Evolutionary conservation across 2,888 invertebrate genomes (phyloP).

Genomic region (Hydrotaea cyrtoneurina): DNA sequence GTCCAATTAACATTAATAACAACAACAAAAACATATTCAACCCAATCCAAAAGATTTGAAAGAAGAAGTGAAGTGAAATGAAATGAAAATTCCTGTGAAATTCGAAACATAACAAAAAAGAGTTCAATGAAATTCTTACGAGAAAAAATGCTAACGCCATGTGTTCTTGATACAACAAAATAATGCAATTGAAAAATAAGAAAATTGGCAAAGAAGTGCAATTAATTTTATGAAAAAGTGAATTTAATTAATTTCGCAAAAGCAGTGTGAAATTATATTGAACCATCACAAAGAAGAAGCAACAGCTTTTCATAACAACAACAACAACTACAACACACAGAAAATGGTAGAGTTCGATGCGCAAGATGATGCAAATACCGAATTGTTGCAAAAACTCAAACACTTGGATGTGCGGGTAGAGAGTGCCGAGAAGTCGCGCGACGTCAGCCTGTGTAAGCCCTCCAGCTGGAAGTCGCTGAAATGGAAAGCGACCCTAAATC

Average conservation of each 20-base stretch:
- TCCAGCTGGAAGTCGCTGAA: conserved; percentile 82
- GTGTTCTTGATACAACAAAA: conserved; percentile 36
- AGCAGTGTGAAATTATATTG: conserved; percentile 34
- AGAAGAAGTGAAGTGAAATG: neutral
- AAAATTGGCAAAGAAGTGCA: conserved; percentile 27
- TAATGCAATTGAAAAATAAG: neutral
- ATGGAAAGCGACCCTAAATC: conserved; percentile 86
- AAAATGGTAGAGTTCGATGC: conserved; percentile 76
- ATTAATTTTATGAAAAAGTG: conserved; percentile 44
- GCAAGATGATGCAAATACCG: conserved; percentile 79
- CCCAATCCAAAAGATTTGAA: neutral
- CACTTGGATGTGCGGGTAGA: conserved; percentile 79
- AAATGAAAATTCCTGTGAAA: neutral
- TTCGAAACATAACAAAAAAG: neutral
- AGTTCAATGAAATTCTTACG: conserved; percentile 10
- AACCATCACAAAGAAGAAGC: neutral
- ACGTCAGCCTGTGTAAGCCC: conserved; percentile 80
- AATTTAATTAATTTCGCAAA: conserved; percentile 43
- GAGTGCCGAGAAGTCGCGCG: conserved; percentile 69
- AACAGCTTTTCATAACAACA: conserved; percentile 28
- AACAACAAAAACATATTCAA: conserved; percentile 6
- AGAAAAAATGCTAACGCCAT: conserved; percentile 17
- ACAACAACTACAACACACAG: neutral
- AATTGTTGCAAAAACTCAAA: conserved; percentile 79
- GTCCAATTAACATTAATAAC: neutral